Evolutionary conservation across 2,888 invertebrate genomes (phyloP), one percentile per base, ranked within the genome.

Genomic region (Drosophila pseudotalamancana): DNA sequence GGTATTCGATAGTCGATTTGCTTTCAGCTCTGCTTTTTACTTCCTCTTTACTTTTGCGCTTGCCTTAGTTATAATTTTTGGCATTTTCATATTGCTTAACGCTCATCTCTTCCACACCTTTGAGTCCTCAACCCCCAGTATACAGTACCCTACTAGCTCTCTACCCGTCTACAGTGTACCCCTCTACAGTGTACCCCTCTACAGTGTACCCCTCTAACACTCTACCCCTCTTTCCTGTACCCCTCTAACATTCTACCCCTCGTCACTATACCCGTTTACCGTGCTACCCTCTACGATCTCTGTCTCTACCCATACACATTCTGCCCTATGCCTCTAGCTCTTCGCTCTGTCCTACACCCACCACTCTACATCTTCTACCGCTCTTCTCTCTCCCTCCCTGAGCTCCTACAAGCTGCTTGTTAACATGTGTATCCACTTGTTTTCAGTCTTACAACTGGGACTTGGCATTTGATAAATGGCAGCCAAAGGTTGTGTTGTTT

Each of bases 21-120:
- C 16, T 25, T 1, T 12, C 8, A n/a, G 5, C 12, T 6, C 0
- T 0, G n/a, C 23, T 45, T n/a, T 6, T 11, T 6, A n/a, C 6
- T 45, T 31, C 23, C 23, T 51, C 45, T 51, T 61, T 34, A 14
- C 32, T 48, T 42, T 65, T 9, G 18, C n/a, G 34, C 32, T 55
- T n/a, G 56, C 40, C 42, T 45, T 54, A 34, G 49, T 49, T 66
- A 80, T 86, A 77, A 80, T 80, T 84, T 86, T 80, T 59, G 84
- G 80, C 64, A 60, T 79, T 83, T 83, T 69, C 80, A 60, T 83
- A 64, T 57, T 46, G 66, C 66, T 69, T 61, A 56, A 57, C 54
- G 39, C 56, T 37, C 29, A 21, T 23, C 12, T 34, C 32, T 11
- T 18, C 4, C 31, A 6, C 37, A 27, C 23, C 49, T 55, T n/a